A percentile compares a stretch with the other conserved stretches of the same genome.
phyloP scores from a whole-genome alignment of 2,888 invertebrate genomes.

The Dynastes hyllus region DNA sequence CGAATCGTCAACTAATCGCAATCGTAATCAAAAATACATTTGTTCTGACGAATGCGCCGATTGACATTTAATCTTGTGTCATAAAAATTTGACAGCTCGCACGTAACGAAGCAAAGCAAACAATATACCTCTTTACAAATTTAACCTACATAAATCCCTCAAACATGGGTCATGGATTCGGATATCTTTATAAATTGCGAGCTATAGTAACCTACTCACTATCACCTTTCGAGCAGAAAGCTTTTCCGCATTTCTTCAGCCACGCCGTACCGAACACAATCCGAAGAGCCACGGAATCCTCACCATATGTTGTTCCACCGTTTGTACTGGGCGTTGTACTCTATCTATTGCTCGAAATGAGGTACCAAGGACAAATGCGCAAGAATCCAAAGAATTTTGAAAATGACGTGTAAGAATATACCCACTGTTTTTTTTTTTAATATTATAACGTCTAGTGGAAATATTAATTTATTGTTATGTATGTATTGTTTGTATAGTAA shows the following conservation, averaged over 20 bases:
- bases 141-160: too few relatives aligned
- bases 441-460: too few relatives aligned
- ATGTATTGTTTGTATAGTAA: too few relatives aligned
- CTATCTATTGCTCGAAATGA: conserved; percentile 76
- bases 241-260: conserved; percentile 85
- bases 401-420: conserved; percentile 76
- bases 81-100: too few relatives aligned
- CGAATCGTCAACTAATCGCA: too few relatives aligned
- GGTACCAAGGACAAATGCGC: conserved; percentile 73
- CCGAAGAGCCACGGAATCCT: conserved; percentile 79
- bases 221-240: conserved; percentile 91
- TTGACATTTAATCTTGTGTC: too few relatives aligned
- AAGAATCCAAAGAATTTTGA: conserved; percentile 84
- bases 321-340: conserved; percentile 75
- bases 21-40: too few relatives aligned
- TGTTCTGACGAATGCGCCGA: too few relatives aligned
- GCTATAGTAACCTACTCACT: conserved; percentile 88
- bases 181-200: conserved; percentile 76
- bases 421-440: background rate
- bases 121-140: too few relatives aligned
- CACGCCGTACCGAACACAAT: conserved; percentile 86
- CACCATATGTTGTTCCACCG: conserved; percentile 82
- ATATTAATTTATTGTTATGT: too few relatives aligned
- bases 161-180: conserved; percentile 80
- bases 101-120: too few relatives aligned